Conservation (phyloP, 1,140 invertebrate species). For the Calephelis virginiensis region DNA sequence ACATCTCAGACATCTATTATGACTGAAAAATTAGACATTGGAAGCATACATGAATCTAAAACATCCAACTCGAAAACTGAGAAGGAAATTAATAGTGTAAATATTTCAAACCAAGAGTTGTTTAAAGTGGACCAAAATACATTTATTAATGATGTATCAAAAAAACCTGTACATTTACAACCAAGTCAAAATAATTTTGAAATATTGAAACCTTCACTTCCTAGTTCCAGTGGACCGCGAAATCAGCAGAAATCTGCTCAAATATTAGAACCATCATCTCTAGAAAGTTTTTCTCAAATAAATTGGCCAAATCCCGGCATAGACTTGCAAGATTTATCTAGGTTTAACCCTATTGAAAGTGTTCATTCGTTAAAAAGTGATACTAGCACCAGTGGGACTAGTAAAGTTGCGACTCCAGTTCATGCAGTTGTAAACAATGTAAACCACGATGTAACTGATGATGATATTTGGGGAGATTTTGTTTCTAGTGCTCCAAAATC, state of each 20-base stretch:
- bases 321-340: constrained; percentile 81
- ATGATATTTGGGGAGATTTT: constrained; percentile 81
- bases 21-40: background rate
- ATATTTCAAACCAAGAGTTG: background rate
- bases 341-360: constrained; percentile 77
- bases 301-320: constrained; percentile 84
- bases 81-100: background rate
- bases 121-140: background rate
- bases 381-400: constrained; percentile 40
- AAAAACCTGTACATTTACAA: constrained; percentile 1
- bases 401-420: constrained; percentile 50
- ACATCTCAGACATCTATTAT: constrained; percentile 7
- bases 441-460: constrained; percentile 62
- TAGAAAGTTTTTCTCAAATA: constrained; percentile 78
- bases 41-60: background rate
- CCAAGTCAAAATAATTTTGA: constrained; percentile 22
- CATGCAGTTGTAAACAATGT: constrained; percentile 42
- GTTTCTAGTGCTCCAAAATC: constrained; percentile 76
- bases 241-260: constrained; percentile 59
- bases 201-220: constrained; percentile 48
- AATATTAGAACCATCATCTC: constrained; percentile 71
- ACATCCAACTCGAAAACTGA: background rate
- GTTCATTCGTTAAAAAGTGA: constrained; percentile 67
- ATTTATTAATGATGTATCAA: background rate
- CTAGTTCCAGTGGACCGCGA: constrained; percentile 29